These are phyloP conservation scores for Platorchestia sp. DNA, from an alignment of 1,140 invertebrate species.

Conservation along the genomic window DNA sequence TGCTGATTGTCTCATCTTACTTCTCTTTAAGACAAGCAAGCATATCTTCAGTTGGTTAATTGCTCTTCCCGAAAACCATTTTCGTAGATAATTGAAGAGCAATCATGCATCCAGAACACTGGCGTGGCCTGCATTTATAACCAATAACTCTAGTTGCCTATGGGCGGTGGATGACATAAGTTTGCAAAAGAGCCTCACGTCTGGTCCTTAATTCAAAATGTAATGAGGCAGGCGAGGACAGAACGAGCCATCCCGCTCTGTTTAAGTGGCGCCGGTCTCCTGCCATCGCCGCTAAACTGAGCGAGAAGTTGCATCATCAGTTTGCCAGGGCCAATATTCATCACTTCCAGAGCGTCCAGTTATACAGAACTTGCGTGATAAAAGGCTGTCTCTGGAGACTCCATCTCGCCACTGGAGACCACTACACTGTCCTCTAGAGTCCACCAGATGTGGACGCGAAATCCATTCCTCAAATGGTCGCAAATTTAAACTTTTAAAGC, in stretches of 20 bases:
- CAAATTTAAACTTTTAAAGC: conserved; percentile 15
- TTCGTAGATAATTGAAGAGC: not conserved
- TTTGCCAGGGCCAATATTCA: conserved; percentile 22
- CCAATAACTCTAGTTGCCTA: not conserved
- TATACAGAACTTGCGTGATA: conserved; percentile 25
- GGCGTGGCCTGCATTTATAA: not conserved
- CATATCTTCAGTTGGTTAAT: too few relatives aligned
- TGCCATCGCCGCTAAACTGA: not conserved
- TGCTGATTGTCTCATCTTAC: too few relatives aligned
- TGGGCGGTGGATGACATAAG: not conserved
- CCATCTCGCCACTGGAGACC: conserved; percentile 7
- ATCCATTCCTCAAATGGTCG: not conserved
- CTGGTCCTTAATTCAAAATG: not conserved
- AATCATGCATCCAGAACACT: not conserved
- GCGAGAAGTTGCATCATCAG: not conserved
- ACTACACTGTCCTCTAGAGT: conserved; percentile 14
- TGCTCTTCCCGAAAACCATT: too few relatives aligned
- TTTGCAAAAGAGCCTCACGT: not conserved
- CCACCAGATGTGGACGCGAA: not conserved
- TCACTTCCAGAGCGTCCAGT: not conserved
- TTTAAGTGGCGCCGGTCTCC: not conserved
- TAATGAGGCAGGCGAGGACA: not conserved
- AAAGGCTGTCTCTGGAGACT: not conserved
- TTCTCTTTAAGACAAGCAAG: too few relatives aligned
- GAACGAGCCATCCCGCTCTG: conserved; percentile 3